Base-by-base conservation (phyloP, 1,140 invertebrate species). In the Hermetia illucens region DNA sequence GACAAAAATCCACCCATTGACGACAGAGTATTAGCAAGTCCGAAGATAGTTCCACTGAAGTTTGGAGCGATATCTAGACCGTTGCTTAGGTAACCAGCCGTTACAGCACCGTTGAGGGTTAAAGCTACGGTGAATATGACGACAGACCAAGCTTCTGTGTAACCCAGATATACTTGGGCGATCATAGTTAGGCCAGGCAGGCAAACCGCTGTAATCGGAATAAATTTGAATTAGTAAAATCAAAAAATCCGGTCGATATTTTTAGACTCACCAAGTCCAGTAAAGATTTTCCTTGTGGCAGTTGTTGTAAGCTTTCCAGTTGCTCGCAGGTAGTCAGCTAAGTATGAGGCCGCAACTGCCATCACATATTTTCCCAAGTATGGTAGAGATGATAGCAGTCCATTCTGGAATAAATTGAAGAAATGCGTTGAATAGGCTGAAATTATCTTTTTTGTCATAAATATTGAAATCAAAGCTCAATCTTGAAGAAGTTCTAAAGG, bases 1-100 rank as follows among this genome's bases (percentile, higher is more conserved):
- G 85, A 89, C 1, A 92, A 50, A 55, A 81, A 91, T 16, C 89
- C 89, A 15, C 88, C 86, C 31, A 90, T 64, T 0, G 87, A 91
- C 1, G 86, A 89, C 36, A 92, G 58, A 0, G 86, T 91, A 53
- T 93, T 93, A 5, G 86, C 83, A 52, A 93, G 71, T 8, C 88
- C 89, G 62, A 92, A 91, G 38, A 93, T 81, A 2, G 82, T 87
- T 38, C 87, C 87, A 35, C 86, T 84, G 60, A 84, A 91, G 48
- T 86, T 83, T 4, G 85, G 86, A 3, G 87, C 87, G 49, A 93
- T 89, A 50, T 92, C 87, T 27, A 90, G 63, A 17, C 82, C 83
- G 53, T 91, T 93, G 37, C 87, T 79, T 16, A 91, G 68, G 58
- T 87, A 91, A 4, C 87, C 87, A 21, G 80, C 83, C 1, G 84